Evolutionary conservation across 2,888 invertebrate species (phyloP).

Genomic region (Bombyx huttoni): DNA sequence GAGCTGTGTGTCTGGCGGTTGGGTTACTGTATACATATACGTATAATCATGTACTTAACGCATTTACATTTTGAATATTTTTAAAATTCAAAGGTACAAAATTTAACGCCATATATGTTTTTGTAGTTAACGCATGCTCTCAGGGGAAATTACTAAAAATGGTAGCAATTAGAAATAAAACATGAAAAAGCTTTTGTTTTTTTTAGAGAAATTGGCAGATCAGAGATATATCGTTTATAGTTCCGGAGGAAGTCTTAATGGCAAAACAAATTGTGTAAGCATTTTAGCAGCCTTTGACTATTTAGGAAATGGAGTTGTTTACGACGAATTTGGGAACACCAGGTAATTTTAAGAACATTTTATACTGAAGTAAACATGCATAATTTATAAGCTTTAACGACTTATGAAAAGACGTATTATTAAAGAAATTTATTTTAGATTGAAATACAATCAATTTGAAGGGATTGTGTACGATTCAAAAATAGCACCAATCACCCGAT

Average conservation of each 20-base stretch:
- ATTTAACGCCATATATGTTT: no score
- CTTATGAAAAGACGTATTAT: not conserved
- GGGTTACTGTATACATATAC: no score
- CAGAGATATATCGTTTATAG: slow-evolving; percentile 31
- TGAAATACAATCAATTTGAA: slow-evolving; percentile 44
- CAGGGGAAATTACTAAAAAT: not conserved
- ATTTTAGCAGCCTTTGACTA: slow-evolving; percentile 34
- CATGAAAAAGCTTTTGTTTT: not conserved
- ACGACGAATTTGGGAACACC: slow-evolving; percentile 27
- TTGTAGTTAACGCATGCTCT: no score
- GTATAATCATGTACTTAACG: no score
- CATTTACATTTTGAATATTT: no score
- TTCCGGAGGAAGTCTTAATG: slow-evolving; percentile 13
- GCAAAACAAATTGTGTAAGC: slow-evolving; percentile 15
- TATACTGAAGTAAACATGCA: not conserved
- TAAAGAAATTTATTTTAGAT: slow-evolving; percentile 14
- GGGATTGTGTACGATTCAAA: slow-evolving; percentile 29
- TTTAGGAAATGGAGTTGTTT: slow-evolving; percentile 36
- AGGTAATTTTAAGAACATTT: slow-evolving; percentile 19
- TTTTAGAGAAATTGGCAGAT: slow-evolving; percentile 15
- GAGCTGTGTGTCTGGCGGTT: no score
- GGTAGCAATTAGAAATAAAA: not conserved
- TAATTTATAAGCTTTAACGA: not conserved
- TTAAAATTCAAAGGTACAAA: no score
- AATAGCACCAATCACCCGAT: slow-evolving; percentile 25